A percentile compares a stretch with the other conserved stretches of the same genome.
These are phyloP conservation scores for Zeugodacus cucurbitae DNA, from an alignment of 1,140 invertebrate genomes.

Conservation along the genomic window DNA sequence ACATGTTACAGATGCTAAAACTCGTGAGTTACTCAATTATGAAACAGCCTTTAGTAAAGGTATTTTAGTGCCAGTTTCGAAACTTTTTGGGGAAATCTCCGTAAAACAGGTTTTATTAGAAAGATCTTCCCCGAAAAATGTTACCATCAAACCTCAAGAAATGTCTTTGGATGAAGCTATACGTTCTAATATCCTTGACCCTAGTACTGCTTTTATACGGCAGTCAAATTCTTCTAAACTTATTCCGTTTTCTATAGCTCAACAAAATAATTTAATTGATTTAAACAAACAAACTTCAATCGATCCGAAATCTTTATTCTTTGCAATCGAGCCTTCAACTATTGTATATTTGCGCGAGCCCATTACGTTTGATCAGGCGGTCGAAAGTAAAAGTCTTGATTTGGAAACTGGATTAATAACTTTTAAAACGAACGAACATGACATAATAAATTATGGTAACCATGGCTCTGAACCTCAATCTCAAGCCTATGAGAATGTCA, in stretches of 20 bases:
- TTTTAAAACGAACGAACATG: constrained; percentile 73
- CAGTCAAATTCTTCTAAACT: constrained; percentile 80
- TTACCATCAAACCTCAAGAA: constrained; percentile 71
- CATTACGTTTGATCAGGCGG: constrained; percentile 79
- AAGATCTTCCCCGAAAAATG: constrained; percentile 58
- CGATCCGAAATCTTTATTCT: constrained; percentile 71
- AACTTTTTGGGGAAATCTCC: constrained; percentile 75
- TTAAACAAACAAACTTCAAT: constrained; percentile 71
- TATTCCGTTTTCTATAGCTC: constrained; percentile 76
- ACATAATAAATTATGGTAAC: neutral
- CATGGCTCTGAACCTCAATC: constrained; percentile 52
- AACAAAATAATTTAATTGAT: constrained; percentile 79
- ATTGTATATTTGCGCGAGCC: constrained; percentile 79
- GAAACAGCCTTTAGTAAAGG: constrained; percentile 80
- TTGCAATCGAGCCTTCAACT: constrained; percentile 79
- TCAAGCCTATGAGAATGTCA: constrained; percentile 57
- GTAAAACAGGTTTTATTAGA: constrained; percentile 68
- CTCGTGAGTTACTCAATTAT: constrained; percentile 77
- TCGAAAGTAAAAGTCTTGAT: constrained; percentile 79
- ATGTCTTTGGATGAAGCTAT: constrained; percentile 84
- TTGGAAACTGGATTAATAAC: constrained; percentile 78
- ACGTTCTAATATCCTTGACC: constrained; percentile 79
- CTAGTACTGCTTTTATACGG: constrained; percentile 79
- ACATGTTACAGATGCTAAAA: constrained; percentile 80
- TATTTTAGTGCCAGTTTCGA: constrained; percentile 78